These are phyloP conservation scores for Acipenser ruthenus DNA, from an alignment of 2,797 vertebrate species.

Conservation along the genomic window DNA sequence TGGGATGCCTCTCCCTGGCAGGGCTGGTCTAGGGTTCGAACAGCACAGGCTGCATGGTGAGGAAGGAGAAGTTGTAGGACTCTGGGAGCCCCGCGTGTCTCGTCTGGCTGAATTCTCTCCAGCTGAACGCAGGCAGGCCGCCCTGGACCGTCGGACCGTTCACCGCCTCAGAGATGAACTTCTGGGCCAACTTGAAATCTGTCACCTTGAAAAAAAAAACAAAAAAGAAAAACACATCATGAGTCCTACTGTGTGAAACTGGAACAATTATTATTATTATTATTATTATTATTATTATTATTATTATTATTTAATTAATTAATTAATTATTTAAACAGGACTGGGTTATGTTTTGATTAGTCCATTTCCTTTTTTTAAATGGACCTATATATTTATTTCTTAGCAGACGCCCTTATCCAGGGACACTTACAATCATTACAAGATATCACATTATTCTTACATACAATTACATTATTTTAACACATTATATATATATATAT, in stretches of 20 bases:
- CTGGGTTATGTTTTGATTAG: too few species aligned
- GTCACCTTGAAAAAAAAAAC: slow-evolving; percentile 56
- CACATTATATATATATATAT: too few species aligned
- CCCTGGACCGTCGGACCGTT: slow-evolving; percentile 74
- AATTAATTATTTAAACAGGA: too few species aligned
- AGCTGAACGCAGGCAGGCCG: slow-evolving; percentile 68
- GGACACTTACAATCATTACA: too few species aligned
- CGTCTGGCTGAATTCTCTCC: slow-evolving; percentile 70
- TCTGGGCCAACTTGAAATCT: slow-evolving; percentile 65
- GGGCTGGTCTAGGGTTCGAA: slow-evolving; percentile 31
- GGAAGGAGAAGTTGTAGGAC: slow-evolving; percentile 67
- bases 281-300: too few species aligned
- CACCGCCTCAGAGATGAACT: slow-evolving; percentile 63
- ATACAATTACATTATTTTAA: too few species aligned
- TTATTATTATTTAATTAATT: too few species aligned
- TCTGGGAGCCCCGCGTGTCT: slow-evolving; percentile 68
- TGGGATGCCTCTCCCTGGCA: background rate
- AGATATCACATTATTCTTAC: too few species aligned
- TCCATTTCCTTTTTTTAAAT: too few species aligned
- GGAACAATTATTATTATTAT: too few species aligned
- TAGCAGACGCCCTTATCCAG: too few species aligned
- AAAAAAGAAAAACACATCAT: background rate
- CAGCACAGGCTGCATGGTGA: slow-evolving; percentile 64
- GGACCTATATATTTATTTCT: too few species aligned
- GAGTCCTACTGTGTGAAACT: background rate